Percentiles rank a stretch among this genome's conserved stretches.
phyloP scores from a whole-genome alignment of 1,140 invertebrate genomes.

The Campoletis sonorensis region DNA sequence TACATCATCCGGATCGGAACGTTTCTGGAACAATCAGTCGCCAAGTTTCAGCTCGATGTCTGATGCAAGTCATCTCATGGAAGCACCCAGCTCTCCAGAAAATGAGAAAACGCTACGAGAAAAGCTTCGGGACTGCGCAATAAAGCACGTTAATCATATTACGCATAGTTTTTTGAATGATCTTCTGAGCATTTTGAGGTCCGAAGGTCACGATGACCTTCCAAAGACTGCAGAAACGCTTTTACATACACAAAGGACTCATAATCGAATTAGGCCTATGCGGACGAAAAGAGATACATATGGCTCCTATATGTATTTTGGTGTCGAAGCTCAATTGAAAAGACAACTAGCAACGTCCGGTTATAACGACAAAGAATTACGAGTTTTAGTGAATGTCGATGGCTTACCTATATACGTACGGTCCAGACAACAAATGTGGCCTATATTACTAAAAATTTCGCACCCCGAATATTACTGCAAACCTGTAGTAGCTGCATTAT shows the following conservation, averaged over 20 bases:
- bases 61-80: neutral
- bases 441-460: conserved; percentile 41
- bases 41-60: neutral
- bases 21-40: neutral
- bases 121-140: conserved; percentile 31
- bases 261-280: neutral
- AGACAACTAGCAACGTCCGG: neutral
- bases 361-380: conserved; percentile 10
- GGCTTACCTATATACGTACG: conserved; percentile 27
- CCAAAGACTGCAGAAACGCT: conserved; percentile 40
- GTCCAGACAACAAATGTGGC: conserved; percentile 39
- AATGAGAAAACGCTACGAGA: conserved; percentile 20
- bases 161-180: conserved; percentile 44
- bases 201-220: conserved; percentile 47
- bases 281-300: conserved; percentile 14
- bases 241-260: neutral
- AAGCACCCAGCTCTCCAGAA: neutral
- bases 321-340: neutral
- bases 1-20: conserved; percentile 12
- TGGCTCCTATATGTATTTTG: neutral
- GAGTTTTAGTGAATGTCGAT: conserved; percentile 42
- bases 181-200: conserved; percentile 43
- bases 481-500: conserved; percentile 45
- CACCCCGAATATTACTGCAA: conserved; percentile 37
- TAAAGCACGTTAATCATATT: conserved; percentile 38